Conservation (phyloP, 64 coral and sea anemone species). For the Trachythela sp. region DNA sequence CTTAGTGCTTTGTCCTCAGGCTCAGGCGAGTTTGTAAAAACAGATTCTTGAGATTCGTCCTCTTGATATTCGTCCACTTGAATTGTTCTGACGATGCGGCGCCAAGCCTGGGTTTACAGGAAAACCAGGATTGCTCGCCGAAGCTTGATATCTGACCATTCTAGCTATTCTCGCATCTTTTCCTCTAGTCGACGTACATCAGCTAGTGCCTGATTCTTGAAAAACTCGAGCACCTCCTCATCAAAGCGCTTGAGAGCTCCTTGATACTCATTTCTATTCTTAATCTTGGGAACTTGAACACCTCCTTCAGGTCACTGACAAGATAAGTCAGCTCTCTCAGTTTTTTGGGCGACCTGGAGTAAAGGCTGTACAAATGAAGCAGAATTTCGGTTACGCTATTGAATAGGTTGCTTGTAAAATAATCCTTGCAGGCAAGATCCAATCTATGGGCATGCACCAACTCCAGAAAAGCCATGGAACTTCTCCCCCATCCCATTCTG, state of each 20-base stretch:
- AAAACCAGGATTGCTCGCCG: not conserved
- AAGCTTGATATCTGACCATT: slow-evolving; percentile 1
- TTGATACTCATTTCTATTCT: not conserved
- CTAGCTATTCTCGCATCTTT: not conserved
- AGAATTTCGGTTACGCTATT: not conserved
- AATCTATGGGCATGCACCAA: not conserved
- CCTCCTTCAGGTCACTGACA: not conserved
- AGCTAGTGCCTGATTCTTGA: not conserved
- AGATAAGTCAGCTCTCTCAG: not conserved
- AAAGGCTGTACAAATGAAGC: not conserved
- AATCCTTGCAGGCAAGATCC: not conserved
- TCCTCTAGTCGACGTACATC: not conserved
- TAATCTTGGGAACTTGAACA: not conserved
- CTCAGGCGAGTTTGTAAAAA: not conserved
- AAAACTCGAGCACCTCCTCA: not conserved
- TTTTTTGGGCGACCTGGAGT: not conserved
- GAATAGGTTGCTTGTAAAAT: not conserved
- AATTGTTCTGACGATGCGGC: not conserved
- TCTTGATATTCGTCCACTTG: not conserved
- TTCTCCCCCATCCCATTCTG: not conserved
- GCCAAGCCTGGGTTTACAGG: not conserved
- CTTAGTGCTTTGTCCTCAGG: not conserved
- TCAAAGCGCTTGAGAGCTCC: not conserved
- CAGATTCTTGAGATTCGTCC: not conserved
- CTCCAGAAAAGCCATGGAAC: not conserved